Percentiles rank a stretch among this genome's conserved stretches.
Evolutionary conservation across 1,140 invertebrate genomes (phyloP).

Genomic region (Scylla paramamosain): DNA sequence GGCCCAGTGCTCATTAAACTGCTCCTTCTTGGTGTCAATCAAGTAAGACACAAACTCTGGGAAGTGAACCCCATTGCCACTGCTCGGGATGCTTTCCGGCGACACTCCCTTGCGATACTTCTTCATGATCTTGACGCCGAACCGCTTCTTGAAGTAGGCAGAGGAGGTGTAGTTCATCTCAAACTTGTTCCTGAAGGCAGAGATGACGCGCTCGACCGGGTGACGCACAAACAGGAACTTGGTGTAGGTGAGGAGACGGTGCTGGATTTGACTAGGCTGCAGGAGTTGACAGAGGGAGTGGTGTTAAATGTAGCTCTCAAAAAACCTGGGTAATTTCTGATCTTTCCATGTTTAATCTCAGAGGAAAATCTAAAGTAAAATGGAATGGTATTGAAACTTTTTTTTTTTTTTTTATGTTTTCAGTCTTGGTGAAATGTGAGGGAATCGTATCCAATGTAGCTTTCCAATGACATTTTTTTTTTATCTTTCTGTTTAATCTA

Average conservation of each 20-base stretch:
- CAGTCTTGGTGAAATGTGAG: no score
- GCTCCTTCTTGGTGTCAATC: conserved; percentile 83
- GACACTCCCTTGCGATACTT: conserved; percentile 84
- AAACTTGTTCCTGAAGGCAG: conserved; percentile 94
- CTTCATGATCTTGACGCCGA: conserved; percentile 90
- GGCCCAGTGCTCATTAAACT: conserved; percentile 93
- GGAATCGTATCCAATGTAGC: no score
- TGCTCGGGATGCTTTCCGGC: conserved; percentile 78
- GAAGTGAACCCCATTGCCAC: conserved; percentile 90
- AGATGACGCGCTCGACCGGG: conserved; percentile 93
- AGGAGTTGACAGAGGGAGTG: conserved; percentile 78
- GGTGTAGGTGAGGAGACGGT: conserved; percentile 87
- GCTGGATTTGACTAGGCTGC: conserved; percentile 82
- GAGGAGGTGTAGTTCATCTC: conserved; percentile 86
- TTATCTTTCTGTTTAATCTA: no score
- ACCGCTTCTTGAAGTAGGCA: conserved; percentile 86
- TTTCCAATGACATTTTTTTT: no score
- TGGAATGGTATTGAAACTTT: no score
- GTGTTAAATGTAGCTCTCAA: conserved; percentile 76
- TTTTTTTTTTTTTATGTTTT: no score
- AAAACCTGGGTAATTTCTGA: conserved; percentile 68
- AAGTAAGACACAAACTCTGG: conserved; percentile 92
- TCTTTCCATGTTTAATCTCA: not conserved
- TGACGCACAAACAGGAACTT: conserved; percentile 94
- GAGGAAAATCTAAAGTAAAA: no score